Percentiles rank a stretch among this genome's conserved stretches.
phyloP scores from a whole-genome alignment of 2,113 vertebrate genomes.

The Abramis brama region DNA sequence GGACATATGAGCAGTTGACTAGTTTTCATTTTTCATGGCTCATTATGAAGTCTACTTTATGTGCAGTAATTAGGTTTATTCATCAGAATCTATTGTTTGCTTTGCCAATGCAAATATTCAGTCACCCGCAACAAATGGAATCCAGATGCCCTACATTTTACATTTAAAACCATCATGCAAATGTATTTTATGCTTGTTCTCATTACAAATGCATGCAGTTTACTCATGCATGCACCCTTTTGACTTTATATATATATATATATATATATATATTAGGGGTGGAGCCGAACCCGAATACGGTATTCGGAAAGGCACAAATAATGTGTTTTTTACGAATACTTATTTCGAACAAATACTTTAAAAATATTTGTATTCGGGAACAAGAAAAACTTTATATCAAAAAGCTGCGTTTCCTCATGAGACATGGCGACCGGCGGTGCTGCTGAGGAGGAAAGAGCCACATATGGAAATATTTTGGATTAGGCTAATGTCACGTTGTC shows the following conservation, averaged over 20 bases:
- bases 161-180: constrained; percentile 23
- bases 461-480: too few species aligned
- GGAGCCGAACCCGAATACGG: too few species aligned
- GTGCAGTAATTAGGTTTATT: constrained; percentile 20
- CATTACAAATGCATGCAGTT: neutral
- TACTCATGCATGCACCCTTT: neutral
- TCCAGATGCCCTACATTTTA: constrained; percentile 15
- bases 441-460: too few species aligned
- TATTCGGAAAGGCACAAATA: too few species aligned
- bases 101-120: constrained; percentile 5
- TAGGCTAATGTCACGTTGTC: too few species aligned
- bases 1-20: neutral
- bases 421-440: too few species aligned
- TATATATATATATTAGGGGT: too few species aligned
- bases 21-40: constrained; percentile 8
- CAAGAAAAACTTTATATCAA: too few species aligned
- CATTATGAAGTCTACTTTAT: constrained; percentile 1
- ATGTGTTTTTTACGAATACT: too few species aligned
- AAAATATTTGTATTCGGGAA: too few species aligned
- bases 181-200: neutral
- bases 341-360: too few species aligned
- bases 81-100: constrained; percentile 6
- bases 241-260: neutral
- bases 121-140: constrained; percentile 9
- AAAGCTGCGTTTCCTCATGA: too few species aligned